A percentile compares a stretch with the other conserved stretches of the same genome.
Evolutionary conservation across 2,113 vertebrate species (phyloP).

Genomic region (Entomyzon cyanotis): DNA sequence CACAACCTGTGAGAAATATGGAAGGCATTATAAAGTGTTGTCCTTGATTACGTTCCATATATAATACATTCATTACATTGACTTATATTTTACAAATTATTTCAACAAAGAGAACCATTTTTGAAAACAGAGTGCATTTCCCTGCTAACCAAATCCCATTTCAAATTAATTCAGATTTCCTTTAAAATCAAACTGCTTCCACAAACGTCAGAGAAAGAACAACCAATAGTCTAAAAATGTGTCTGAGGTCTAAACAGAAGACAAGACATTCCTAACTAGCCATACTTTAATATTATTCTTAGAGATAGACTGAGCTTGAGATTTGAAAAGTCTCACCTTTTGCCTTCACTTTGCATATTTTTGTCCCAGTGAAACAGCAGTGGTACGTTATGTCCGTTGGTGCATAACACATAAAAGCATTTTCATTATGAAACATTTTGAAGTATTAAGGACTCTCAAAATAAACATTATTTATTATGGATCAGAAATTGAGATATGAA

Average conservation of each 20-base stretch:
- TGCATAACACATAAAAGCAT: background rate
- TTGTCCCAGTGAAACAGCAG: background rate
- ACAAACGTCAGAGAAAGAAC: conserved; percentile 32
- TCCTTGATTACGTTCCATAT: background rate
- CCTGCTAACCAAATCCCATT: background rate
- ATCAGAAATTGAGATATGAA: background rate
- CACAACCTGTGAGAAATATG: conserved; percentile 84
- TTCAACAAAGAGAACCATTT: background rate
- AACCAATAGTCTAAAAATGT: conserved; percentile 43
- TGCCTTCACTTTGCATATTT: background rate
- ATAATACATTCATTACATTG: background rate
- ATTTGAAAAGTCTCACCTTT: background rate
- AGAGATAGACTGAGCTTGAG: background rate
- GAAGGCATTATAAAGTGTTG: conserved; percentile 20
- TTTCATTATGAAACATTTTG: background rate
- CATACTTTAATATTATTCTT: conserved; percentile 45
- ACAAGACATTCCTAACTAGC: conserved; percentile 16
- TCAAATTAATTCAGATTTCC: background rate
- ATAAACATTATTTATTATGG: background rate
- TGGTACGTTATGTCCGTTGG: background rate
- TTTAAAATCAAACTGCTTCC: conserved; percentile 28
- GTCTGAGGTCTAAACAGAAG: conserved; percentile 35
- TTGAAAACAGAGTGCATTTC: background rate
- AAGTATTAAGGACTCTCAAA: background rate
- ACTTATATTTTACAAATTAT: background rate